Evolutionary conservation across 1,140 invertebrate species (phyloP).

Genomic region (Sinonovacula constricta): DNA sequence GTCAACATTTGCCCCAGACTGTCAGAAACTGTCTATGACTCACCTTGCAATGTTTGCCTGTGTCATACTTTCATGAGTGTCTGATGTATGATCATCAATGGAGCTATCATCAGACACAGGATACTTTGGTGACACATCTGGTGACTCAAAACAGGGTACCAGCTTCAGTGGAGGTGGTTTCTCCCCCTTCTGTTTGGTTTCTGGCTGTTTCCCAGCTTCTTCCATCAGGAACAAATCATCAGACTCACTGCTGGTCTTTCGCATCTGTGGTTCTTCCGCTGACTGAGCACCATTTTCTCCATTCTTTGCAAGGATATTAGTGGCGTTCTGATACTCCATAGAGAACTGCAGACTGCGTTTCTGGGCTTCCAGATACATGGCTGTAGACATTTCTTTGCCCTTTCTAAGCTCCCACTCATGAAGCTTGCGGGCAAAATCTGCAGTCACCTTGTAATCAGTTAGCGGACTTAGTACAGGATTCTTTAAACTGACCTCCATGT

Average conservation of each 20-base stretch:
- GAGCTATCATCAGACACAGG: constrained; percentile 64
- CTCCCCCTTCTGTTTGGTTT: constrained; percentile 44
- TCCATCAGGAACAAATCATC: constrained; percentile 38
- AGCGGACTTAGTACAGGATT: constrained; percentile 65
- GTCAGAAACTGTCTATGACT: too few species aligned
- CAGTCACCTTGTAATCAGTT: constrained; percentile 82
- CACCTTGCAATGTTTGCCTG: constrained; percentile 71
- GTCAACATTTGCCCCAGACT: too few species aligned
- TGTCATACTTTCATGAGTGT: constrained; percentile 67
- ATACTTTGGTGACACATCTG: constrained; percentile 59
- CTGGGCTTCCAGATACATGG: constrained; percentile 67
- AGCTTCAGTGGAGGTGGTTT: constrained; percentile 68
- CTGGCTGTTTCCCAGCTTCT: constrained; percentile 13
- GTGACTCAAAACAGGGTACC: constrained; percentile 66
- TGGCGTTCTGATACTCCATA: constrained; percentile 40
- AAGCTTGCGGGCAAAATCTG: constrained; percentile 92
- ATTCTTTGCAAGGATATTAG: constrained; percentile 19
- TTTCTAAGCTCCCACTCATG: constrained; percentile 92
- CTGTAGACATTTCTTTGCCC: constrained; percentile 61
- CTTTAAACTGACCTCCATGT: constrained; percentile 64
- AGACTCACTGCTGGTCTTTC: constrained; percentile 44
- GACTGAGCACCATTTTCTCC: neutral
- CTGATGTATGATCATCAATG: constrained; percentile 63
- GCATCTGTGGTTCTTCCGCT: constrained; percentile 25
- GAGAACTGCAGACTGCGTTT: constrained; percentile 57